Percentiles rank a stretch among this genome's conserved stretches.
Conservation (phyloP, 2,797 vertebrate species). For the Tangara arthus region DNA sequence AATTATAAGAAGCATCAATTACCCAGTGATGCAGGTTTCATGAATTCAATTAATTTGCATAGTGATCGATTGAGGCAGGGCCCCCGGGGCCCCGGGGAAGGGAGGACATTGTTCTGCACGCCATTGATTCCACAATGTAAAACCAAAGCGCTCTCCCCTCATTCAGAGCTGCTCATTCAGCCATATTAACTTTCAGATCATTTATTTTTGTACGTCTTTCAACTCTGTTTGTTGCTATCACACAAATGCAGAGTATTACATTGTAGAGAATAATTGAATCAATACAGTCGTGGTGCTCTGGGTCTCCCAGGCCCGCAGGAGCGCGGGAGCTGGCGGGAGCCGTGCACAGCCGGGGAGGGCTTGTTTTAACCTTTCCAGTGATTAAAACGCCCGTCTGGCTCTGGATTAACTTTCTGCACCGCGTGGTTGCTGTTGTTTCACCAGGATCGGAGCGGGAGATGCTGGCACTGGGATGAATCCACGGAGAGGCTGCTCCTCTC, state of each 20-base stretch:
- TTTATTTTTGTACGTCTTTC: slow-evolving; percentile 82
- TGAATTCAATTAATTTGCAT: slow-evolving; percentile 80
- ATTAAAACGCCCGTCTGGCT: slow-evolving; percentile 38
- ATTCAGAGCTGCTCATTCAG: slow-evolving; percentile 79
- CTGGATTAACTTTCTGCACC: neutral
- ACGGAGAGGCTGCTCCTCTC: rapidly evolving
- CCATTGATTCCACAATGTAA: slow-evolving; percentile 64
- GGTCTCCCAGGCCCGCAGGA: slow-evolving; percentile 49
- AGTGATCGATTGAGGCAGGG: slow-evolving; percentile 72
- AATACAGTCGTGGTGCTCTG: slow-evolving; percentile 66
- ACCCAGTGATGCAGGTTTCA: slow-evolving; percentile 72
- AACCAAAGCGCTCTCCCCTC: slow-evolving; percentile 51
- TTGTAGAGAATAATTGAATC: slow-evolving; percentile 78
- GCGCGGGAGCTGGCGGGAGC: slow-evolving; percentile 9
- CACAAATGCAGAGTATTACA: slow-evolving; percentile 77
- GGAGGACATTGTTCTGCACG: slow-evolving; percentile 63
- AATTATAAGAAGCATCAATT: slow-evolving; percentile 81
- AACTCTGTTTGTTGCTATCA: slow-evolving; percentile 82
- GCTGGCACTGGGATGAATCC: rapidly evolving
- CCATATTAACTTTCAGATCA: slow-evolving; percentile 81
- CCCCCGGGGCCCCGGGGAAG: slow-evolving; percentile 58
- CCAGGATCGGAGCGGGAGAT: neutral
- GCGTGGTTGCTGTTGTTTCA: neutral
- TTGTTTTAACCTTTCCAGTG: slow-evolving; percentile 27
- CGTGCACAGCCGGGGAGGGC: neutral